Evolutionary conservation across 2,888 invertebrate genomes (phyloP).

Genomic region (Falcaria lacertinaria): DNA sequence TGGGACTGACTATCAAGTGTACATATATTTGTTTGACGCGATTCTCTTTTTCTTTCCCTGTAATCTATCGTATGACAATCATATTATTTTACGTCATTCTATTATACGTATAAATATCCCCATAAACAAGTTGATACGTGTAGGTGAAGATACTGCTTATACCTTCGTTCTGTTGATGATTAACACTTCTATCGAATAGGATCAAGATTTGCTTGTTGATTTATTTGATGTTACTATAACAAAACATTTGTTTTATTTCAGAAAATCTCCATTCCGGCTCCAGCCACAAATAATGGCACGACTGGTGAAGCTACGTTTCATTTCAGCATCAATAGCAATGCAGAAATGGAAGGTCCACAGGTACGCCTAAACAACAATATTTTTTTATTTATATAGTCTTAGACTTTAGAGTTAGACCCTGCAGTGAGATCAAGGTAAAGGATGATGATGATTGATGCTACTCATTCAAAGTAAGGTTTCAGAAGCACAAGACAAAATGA

Average conservation of each 20-base stretch:
- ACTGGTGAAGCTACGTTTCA: slow-evolving; percentile 81
- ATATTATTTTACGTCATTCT: not conserved
- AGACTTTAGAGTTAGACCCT: too few species aligned
- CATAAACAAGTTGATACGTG: not conserved
- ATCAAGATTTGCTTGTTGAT: too few species aligned
- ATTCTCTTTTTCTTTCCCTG: too few species aligned
- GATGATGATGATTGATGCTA: too few species aligned
- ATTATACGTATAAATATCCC: not conserved
- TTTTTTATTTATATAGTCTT: too few species aligned
- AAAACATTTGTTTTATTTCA: slow-evolving; percentile 60
- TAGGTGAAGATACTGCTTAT: slow-evolving; percentile 14
- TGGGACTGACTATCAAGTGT: too few species aligned
- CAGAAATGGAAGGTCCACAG: slow-evolving; percentile 90
- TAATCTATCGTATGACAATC: not conserved
- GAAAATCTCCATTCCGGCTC: slow-evolving; percentile 89
- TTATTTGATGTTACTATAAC: slow-evolving; percentile 4
- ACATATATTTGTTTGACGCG: too few species aligned
- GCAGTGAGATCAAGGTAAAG: too few species aligned
- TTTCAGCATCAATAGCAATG: slow-evolving; percentile 88
- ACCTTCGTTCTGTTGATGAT: slow-evolving; percentile 10
- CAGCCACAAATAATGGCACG: slow-evolving; percentile 74
- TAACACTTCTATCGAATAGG: not conserved
- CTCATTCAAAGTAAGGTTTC: too few species aligned
- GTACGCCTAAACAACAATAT: slow-evolving; percentile 29
- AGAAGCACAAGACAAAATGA: too few species aligned